These are phyloP conservation scores for Channa striata DNA, from an alignment of 2,797 vertebrate genomes.

Conservation along the genomic window DNA sequence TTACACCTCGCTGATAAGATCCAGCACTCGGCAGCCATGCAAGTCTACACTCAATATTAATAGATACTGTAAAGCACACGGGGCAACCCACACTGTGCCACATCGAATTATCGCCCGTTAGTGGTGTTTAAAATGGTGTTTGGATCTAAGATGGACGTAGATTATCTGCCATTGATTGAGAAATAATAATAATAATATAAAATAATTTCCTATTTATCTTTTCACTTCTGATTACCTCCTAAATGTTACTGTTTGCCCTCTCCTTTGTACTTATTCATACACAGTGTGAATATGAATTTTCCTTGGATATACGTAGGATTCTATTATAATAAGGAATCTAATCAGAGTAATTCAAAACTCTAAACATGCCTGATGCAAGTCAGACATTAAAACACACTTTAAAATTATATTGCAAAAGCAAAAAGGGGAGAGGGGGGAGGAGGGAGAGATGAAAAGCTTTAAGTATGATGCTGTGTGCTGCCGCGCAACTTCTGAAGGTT, in stretches of 20 bases:
- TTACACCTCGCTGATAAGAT: slow-evolving; percentile 73
- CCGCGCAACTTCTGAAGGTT: slow-evolving; percentile 14
- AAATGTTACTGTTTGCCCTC: slow-evolving; percentile 27
- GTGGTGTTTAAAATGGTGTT: slow-evolving; percentile 20
- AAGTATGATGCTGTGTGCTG: slow-evolving; percentile 5
- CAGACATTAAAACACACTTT: slow-evolving; percentile 31
- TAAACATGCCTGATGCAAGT: slow-evolving; percentile 56
- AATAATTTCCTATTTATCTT: background rate
- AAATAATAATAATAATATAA: background rate
- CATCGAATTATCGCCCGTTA: background rate
- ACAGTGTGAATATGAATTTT: slow-evolving; percentile 74
- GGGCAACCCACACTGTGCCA: background rate
- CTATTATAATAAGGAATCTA: too few species aligned
- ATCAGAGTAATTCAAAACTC: slow-evolving; percentile 68
- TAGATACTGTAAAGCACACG: slow-evolving; percentile 32
- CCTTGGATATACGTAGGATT: slow-evolving; percentile 46
- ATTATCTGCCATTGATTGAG: slow-evolving; percentile 24
- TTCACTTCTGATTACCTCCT: slow-evolving; percentile 6
- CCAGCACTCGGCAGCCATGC: slow-evolving; percentile 47
- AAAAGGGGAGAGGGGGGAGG: background rate
- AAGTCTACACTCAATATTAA: slow-evolving; percentile 50
- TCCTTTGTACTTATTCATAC: slow-evolving; percentile 62
- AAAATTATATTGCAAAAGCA: slow-evolving; percentile 31
- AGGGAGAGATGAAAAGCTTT: background rate
- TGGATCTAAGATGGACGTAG: background rate